Conservation (phyloP, 2,113 vertebrate genomes). For the Microtus oregoni region DNA sequence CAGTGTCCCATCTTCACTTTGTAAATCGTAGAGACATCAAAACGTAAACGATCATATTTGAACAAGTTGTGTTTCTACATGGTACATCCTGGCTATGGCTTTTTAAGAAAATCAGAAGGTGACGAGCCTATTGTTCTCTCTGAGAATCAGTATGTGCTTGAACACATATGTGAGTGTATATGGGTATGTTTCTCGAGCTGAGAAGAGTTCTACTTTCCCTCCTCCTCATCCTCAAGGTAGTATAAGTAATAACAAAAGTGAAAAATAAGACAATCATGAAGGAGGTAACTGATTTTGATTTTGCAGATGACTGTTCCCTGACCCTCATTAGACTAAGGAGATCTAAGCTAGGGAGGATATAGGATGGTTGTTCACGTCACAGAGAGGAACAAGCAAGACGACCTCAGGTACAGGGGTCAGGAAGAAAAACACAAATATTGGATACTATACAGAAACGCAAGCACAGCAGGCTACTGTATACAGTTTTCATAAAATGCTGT, state of each 20-base stretch:
- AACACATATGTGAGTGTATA: background rate
- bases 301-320: slow-evolving; percentile 25
- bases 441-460: background rate
- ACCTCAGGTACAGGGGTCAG: background rate
- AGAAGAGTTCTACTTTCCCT: background rate
- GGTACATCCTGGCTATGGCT: background rate
- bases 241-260: background rate
- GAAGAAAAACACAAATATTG: background rate
- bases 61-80: slow-evolving; percentile 44
- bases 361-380: background rate
- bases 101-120: slow-evolving; percentile 52
- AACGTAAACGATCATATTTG: background rate
- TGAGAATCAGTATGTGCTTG: background rate
- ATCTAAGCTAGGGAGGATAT: background rate
- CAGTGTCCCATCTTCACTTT: background rate
- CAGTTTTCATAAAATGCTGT: slow-evolving; percentile 1
- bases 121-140: background rate
- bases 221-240: slow-evolving; percentile 4
- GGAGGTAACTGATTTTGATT: background rate
- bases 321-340: background rate
- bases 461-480: background rate
- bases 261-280: slow-evolving; percentile 49
- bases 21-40: background rate
- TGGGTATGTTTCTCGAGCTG: background rate
- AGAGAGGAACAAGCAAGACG: background rate